A percentile compares a stretch with the other conserved stretches of the same genome.
These are phyloP conservation scores for Manduca sexta DNA, from an alignment of 1,140 invertebrate species.

Conservation along the genomic window DNA sequence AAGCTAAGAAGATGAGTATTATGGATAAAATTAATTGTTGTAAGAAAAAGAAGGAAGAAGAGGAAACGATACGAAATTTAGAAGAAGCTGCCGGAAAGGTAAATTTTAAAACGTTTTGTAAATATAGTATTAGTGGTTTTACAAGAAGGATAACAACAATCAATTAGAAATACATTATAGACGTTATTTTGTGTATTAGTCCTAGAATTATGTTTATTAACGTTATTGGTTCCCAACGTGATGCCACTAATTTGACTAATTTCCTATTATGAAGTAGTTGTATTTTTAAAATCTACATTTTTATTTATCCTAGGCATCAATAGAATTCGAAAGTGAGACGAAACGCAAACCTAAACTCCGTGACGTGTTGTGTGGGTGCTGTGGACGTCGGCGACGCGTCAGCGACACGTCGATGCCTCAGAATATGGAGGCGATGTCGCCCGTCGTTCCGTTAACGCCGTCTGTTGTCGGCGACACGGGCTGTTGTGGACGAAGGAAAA, in stretches of 20 bases:
- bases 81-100: conserved; percentile 58
- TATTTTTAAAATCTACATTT: background rate
- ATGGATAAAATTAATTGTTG: conserved; percentile 52
- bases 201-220: too few species aligned
- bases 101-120: too few species aligned
- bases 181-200: too few species aligned
- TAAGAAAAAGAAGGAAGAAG: conserved; percentile 44
- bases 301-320: conserved; percentile 36
- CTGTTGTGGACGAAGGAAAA: conserved; percentile 45
- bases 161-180: too few species aligned
- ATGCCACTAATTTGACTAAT: too few species aligned
- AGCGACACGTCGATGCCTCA: conserved; percentile 34
- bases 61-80: conserved; percentile 30
- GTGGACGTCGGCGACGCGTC: conserved; percentile 36
- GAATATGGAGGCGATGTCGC: conserved; percentile 30
- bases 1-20: conserved; percentile 26
- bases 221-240: too few species aligned
- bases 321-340: conserved; percentile 59
- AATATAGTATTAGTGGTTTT: too few species aligned
- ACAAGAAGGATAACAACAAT: too few species aligned
- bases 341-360: conserved; percentile 51
- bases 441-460: conserved; percentile 25
- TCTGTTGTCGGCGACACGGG: conserved; percentile 43
- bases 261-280: too few species aligned
- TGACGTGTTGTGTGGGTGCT: conserved; percentile 50